Conservation (phyloP, 2,888 invertebrate species). For the Rhagophthalmus giganteus region DNA sequence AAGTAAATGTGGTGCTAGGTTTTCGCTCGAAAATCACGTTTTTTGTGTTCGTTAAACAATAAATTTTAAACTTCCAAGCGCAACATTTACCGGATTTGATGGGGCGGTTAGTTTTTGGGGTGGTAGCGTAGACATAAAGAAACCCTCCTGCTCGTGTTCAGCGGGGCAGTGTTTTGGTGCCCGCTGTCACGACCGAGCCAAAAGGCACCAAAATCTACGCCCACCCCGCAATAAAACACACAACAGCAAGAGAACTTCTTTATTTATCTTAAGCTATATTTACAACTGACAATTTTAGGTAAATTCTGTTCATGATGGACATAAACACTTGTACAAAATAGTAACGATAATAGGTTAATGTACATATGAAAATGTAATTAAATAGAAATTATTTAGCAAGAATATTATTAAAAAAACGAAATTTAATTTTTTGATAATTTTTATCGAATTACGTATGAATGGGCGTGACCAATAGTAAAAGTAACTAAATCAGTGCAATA, state of each 20-base stretch:
- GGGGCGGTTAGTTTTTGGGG: conserved; percentile 21
- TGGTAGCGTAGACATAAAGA: conserved; percentile 49
- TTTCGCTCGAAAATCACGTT: too few species aligned
- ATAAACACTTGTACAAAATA: conserved; percentile 7
- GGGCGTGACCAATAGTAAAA: too few species aligned
- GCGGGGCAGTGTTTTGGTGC: conserved; percentile 58
- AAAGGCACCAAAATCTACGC: conserved; percentile 64
- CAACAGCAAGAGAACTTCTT: conserved; percentile 57
- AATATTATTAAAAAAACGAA: too few species aligned
- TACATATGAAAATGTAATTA: too few species aligned
- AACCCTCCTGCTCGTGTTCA: conserved; percentile 57
- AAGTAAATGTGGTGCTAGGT: too few species aligned
- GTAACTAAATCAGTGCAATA: too few species aligned
- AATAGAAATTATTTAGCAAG: too few species aligned
- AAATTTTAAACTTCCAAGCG: too few species aligned
- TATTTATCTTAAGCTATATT: conserved; percentile 45
- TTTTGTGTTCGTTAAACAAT: too few species aligned
- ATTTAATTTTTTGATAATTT: too few species aligned
- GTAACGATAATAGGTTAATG: too few species aligned
- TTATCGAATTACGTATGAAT: too few species aligned
- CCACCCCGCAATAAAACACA: conserved; percentile 54
- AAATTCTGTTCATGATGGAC: conserved; percentile 1
- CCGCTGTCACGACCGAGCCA: conserved; percentile 56
- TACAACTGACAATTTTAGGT: conserved; percentile 40
- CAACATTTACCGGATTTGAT: neutral